Base-by-base conservation (phyloP, 2,888 invertebrate genomes). In the Ametastegia equiseti region DNA sequence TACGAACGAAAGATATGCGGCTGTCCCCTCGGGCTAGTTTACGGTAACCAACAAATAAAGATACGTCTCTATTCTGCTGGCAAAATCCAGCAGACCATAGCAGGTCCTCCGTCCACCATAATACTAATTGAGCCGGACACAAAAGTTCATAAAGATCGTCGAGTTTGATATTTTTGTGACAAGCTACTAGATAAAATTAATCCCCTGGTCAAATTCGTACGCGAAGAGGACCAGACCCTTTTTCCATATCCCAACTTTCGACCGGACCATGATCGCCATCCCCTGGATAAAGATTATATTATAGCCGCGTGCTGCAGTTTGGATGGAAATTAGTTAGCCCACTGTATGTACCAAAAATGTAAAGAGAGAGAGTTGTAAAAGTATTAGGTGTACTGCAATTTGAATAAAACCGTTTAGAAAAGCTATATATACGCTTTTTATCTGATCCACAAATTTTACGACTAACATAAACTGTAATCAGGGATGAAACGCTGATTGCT, bases 131-230 rank as follows among this genome's bases (percentile, higher is more conserved):
- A 81, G 63, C 77, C 15, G 81, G 81, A 77, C 77, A 81, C 75
- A 54, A 77, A 81, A 81, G 81, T 81, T 77, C 81, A 77, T 81
- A 81, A 81, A 81, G 81, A 81, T 81, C 77, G 60, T 19, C n/a
- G 27, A 27, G 1, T 9, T 27, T 63, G 81, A 81, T 81, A 81
- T 77, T 81, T 81, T 81, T 75, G 47, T 77, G 63, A 81, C 81
- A 45, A 42, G 30, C 75, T 54, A 47, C 27, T 54, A 78, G 57
- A 78, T 78, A 78, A 78, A 54, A 75, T 30, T 78, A 45, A 60
- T 63, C 23, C 78, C 6, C 39, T 33, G 57, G 42, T 2, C 39
- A 36, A 60, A 60, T 78, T 78, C 78, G 19, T 54, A 78, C 57
- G 75, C 4, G 54, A 9, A 13, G 42, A 27, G 47, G 19, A 30